Evolutionary conservation across 2,797 vertebrate species (phyloP).

Genomic region (Sebastes itinus): DNA sequence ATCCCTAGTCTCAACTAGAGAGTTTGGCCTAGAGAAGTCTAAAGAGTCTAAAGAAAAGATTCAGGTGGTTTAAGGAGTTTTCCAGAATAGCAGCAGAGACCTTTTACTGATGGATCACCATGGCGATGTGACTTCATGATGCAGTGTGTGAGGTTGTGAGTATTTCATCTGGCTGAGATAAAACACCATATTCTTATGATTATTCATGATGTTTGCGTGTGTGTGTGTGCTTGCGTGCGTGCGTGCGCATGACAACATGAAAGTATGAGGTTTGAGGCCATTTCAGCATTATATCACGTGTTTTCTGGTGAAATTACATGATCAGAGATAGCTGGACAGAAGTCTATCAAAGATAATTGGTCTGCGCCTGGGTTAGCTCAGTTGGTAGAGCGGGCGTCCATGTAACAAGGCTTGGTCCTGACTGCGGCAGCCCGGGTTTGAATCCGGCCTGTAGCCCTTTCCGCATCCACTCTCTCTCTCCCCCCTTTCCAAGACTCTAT

Average conservation of each 20-base stretch:
- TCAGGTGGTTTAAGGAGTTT: background rate
- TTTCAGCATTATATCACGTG: conserved; percentile 20
- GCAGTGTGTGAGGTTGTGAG: background rate
- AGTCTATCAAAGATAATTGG: background rate
- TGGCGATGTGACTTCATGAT: conserved; percentile 18
- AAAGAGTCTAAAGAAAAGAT: background rate
- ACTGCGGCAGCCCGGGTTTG: too few relatives aligned
- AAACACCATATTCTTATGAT: conserved; percentile 47
- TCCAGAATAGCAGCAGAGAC: conserved; percentile 4
- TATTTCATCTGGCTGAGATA: conserved; percentile 35
- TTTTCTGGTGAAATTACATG: background rate
- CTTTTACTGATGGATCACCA: conserved; percentile 34
- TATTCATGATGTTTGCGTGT: conserved; percentile 36
- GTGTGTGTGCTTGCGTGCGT: background rate
- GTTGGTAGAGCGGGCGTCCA: too few relatives aligned
- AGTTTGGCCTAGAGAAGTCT: background rate
- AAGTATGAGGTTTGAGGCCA: background rate
- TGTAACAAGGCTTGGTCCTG: too few relatives aligned
- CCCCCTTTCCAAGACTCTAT: too few relatives aligned
- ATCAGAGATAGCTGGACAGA: background rate
- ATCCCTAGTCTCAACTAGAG: background rate
- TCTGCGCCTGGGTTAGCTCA: too few relatives aligned
- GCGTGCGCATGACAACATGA: background rate
- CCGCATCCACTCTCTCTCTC: too few relatives aligned
- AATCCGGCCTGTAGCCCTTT: too few relatives aligned